These are phyloP conservation scores for Ceratina australensis DNA, from an alignment of 1,140 invertebrate species.

Conservation along the genomic window DNA sequence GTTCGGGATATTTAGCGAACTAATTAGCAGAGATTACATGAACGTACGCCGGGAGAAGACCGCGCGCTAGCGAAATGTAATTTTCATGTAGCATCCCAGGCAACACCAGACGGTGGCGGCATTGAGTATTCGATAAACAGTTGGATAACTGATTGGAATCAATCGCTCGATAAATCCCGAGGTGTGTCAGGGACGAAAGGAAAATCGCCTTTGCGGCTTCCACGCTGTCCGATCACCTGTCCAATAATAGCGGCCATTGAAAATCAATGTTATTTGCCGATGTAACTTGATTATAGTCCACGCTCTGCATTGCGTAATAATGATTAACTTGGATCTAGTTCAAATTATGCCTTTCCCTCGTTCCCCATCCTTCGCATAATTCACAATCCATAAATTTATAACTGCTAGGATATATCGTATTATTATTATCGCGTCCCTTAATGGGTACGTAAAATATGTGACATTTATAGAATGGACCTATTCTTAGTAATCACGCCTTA, in stretches of 20 bases:
- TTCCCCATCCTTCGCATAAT: no score
- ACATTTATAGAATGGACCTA: no score
- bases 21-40: background rate
- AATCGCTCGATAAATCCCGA: constrained; percentile 34
- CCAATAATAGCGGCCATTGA: constrained; percentile 28
- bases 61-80: constrained; percentile 16
- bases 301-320: constrained; percentile 5
- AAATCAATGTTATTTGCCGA: constrained; percentile 32
- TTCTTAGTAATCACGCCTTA: no score
- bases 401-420: no score
- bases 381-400: no score
- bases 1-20: background rate
- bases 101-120: constrained; percentile 2
- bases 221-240: constrained; percentile 16
- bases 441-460: no score
- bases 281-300: constrained; percentile 21
- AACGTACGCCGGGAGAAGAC: background rate
- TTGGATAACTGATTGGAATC: constrained; percentile 52
- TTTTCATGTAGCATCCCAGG: constrained; percentile 3
- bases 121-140: constrained; percentile 50
- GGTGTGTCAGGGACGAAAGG: constrained; percentile 23
- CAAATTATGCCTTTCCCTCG: background rate
- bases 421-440: no score
- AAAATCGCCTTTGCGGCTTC: constrained; percentile 10
- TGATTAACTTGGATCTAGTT: background rate